Conservation (phyloP, 2,888 invertebrate genomes). For the Acronicta psi region DNA sequence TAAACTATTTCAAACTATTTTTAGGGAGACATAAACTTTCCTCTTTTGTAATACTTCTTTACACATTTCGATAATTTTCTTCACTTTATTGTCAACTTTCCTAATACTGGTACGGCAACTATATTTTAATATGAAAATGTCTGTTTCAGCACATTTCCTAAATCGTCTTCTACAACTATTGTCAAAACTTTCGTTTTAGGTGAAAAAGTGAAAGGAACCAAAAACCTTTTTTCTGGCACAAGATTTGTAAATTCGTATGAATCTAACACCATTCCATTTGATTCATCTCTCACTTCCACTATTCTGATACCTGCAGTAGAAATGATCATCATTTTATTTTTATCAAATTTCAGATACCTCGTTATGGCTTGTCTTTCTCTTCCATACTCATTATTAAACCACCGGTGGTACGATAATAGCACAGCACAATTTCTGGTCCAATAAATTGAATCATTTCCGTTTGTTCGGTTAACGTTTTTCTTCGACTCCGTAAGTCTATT, state of each 20-base stretch:
- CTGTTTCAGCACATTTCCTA: conserved; percentile 91
- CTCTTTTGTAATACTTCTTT: conserved; percentile 33
- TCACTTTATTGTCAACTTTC: conserved; percentile 81
- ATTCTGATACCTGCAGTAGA: conserved; percentile 91
- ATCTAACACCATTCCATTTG: conserved; percentile 89
- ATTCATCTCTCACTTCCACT: conserved; percentile 90
- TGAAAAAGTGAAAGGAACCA: conserved; percentile 87
- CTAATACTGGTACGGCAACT: conserved; percentile 49
- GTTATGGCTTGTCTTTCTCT: conserved; percentile 87
- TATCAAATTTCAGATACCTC: conserved; percentile 86
- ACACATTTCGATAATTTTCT: conserved; percentile 47
- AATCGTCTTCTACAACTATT: conserved; percentile 91
- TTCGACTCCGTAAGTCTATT: conserved; percentile 83
- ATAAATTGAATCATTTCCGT: conserved; percentile 88
- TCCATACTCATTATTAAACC: conserved; percentile 87
- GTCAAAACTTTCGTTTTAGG: conserved; percentile 85
- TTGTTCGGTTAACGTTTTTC: conserved; percentile 78
- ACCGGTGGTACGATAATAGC: conserved; percentile 91
- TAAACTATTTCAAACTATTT: conserved; percentile 35
- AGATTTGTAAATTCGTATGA: conserved; percentile 90
- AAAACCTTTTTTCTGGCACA: conserved; percentile 88
- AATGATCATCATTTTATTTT: conserved; percentile 89
- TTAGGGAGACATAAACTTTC: conserved; percentile 34
- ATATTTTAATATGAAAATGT: conserved; percentile 85
- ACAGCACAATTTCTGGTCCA: conserved; percentile 91